Base-by-base conservation (phyloP, 2,797 vertebrate genomes). In the Anabas testudineus region DNA sequence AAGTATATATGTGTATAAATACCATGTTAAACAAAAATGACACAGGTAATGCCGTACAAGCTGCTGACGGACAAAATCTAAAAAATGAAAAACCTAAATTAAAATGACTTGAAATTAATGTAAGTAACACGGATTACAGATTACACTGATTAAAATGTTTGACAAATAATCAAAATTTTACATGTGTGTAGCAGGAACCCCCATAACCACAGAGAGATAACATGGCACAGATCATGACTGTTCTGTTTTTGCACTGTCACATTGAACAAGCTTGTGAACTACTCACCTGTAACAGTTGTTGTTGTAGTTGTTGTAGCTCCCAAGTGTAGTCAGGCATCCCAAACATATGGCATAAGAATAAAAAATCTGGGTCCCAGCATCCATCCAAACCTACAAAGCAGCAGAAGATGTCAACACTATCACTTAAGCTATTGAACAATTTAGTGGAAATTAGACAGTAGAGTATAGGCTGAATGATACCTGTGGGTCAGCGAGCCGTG, bases 401-500 rank as follows among this genome's bases (percentile, higher is more conserved):
- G 4, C 2, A 9, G 39, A 9, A 55, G 13, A 8, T 39, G 10
- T 73, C 12, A 55, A 51, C 22, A 34, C 12, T 47, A 14, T 15
- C 1, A 5, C 1, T 39, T 26, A 24, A 8, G 7, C 37, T 16
- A 10, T 10, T 26, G 1, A 66, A 32, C 60, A 53, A 58, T 39
- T 3, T 2, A 24, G 3, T 39, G 4, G 1, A 8, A 14, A 48
- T 10, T 4, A 43, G n/a, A n/a, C n/a, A n/a, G n/a, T n/a, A n/a
- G 7, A 53, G 22, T 16, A 13, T 8, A 15, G 5, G 16, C 4
- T 47, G 19, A 66, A 26, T 55, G 14, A 91, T 92, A 98, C 97
- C 96, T 98, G 96, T 43, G 96, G 96, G 67, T 98, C 96, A 74
- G 93, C 87, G 0, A 98, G 95, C 1, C 95, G 93, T 12, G 92